These are phyloP conservation scores for Pseudomyrmex pallidus DNA, from an alignment of 1,140 invertebrate genomes.

Conservation along the genomic window DNA sequence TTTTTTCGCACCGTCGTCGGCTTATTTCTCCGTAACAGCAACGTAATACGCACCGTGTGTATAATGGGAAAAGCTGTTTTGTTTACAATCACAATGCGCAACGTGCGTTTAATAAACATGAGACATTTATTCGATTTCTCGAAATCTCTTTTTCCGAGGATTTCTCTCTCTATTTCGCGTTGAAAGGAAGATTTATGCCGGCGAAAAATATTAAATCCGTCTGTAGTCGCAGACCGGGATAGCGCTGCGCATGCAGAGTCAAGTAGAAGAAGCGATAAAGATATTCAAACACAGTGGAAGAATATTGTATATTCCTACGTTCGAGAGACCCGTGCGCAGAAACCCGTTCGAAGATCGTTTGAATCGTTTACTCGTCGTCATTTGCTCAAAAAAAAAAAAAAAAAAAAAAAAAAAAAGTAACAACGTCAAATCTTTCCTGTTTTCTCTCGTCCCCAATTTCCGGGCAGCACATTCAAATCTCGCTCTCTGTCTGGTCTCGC, in stretches of 20 bases:
- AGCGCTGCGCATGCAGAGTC: constrained; percentile 44
- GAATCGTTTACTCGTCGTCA: constrained; percentile 26
- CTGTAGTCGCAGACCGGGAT: constrained; percentile 32
- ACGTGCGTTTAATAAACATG: constrained; percentile 59
- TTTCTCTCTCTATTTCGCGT: constrained; percentile 54
- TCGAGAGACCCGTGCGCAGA: constrained; percentile 6
- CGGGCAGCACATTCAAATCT: constrained; percentile 77
- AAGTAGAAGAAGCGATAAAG: constrained; percentile 58
- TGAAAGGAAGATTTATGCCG: constrained; percentile 53
- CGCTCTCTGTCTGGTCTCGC: constrained; percentile 45
- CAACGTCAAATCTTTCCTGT: constrained; percentile 9
- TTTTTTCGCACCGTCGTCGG: neutral
- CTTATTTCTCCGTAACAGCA: constrained; percentile 15
- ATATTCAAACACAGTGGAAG: constrained; percentile 52
- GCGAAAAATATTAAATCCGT: constrained; percentile 60
- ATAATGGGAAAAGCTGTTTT: constrained; percentile 21
- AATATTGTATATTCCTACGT: constrained; percentile 52
- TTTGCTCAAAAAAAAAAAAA: neutral
- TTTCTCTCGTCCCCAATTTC: constrained; percentile 67
- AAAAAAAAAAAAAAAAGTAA: too few species aligned
- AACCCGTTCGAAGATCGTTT: neutral
- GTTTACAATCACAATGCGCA: constrained; percentile 51
- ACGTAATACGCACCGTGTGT: constrained; percentile 6
- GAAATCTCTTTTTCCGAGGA: constrained; percentile 39
- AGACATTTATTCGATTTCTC: constrained; percentile 60